A percentile compares a stretch with the other conserved stretches of the same genome.
Evolutionary conservation across 2,888 invertebrate genomes (phyloP).

Genomic region (Syrphus vitripennis): DNA sequence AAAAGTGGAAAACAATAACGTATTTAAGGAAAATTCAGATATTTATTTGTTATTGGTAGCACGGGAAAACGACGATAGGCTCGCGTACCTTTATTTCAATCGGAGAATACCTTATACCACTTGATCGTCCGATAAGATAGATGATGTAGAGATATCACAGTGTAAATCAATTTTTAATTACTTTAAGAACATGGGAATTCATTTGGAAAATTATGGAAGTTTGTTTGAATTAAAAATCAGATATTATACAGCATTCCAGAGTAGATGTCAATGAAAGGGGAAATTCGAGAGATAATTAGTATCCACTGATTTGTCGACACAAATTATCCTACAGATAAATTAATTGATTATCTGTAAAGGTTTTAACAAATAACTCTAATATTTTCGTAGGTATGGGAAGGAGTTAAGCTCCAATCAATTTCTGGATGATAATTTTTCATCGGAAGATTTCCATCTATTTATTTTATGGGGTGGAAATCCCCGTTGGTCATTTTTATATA

Average conservation of each 20-base stretch:
- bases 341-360: too few species aligned
- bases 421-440: too few species aligned
- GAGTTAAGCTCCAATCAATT: too few species aligned
- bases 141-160: not conserved
- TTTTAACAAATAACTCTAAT: too few species aligned
- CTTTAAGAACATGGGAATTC: not conserved
- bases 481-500: too few species aligned
- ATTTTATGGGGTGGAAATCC: too few species aligned
- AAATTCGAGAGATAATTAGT: not conserved
- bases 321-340: too few species aligned
- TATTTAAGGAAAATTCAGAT: conserved; percentile 8
- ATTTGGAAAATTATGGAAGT: not conserved
- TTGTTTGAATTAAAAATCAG: not conserved
- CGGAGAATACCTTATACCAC: too few species aligned
- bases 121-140: conserved; percentile 10
- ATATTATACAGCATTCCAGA: too few species aligned
- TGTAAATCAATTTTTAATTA: conserved; percentile 18
- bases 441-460: too few species aligned
- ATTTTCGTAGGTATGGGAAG: too few species aligned
- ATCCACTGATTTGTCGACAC: not conserved
- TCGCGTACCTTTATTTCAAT: not conserved
- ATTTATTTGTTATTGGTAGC: not conserved
- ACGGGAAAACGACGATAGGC: not conserved
- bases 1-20: not conserved
- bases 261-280: not conserved